Evolutionary conservation across 2,797 vertebrate genomes (phyloP).

Genomic region (Lagorchestes hirsutus): DNA sequence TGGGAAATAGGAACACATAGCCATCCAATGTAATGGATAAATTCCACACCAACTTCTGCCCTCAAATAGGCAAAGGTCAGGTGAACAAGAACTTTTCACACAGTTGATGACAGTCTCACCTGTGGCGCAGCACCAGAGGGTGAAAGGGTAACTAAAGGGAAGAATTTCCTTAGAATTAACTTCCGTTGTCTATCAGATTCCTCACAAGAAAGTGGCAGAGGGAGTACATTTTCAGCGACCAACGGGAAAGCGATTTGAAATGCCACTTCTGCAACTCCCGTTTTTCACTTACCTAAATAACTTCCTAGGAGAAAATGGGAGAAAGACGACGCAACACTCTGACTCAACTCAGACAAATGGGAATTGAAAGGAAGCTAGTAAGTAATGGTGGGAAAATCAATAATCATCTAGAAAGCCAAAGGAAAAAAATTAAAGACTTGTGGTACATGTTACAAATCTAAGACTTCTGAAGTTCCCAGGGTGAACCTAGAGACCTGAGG

Average conservation of each 20-base stretch:
- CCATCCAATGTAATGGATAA: not conserved
- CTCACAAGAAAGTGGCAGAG: not conserved
- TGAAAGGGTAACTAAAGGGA: not conserved
- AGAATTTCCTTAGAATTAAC: not conserved
- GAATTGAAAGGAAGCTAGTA: slow-evolving; percentile 49
- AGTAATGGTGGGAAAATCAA: slow-evolving; percentile 51
- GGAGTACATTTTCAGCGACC: not conserved
- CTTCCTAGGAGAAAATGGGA: slow-evolving; percentile 23
- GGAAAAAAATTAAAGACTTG: slow-evolving; percentile 20
- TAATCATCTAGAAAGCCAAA: slow-evolving; percentile 68
- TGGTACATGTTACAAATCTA: slow-evolving; percentile 56
- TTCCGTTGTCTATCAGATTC: not conserved
- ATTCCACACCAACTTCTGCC: slow-evolving; percentile 1
- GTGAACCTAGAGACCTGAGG: slow-evolving; percentile 14
- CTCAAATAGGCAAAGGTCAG: not conserved
- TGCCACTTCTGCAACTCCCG: not conserved
- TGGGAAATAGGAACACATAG: not conserved
- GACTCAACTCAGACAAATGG: slow-evolving; percentile 52
- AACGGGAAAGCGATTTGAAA: not conserved
- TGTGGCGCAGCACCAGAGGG: not conserved
- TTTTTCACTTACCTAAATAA: slow-evolving; percentile 40
- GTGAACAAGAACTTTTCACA: slow-evolving; percentile 2
- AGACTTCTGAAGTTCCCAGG: slow-evolving; percentile 40
- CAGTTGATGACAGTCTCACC: too few relatives aligned
- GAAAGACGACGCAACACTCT: not conserved